Evolutionary conservation across 2,113 vertebrate genomes (phyloP), one percentile per base, ranked within the genome.

Genomic region (Pheucticus melanocephalus): DNA sequence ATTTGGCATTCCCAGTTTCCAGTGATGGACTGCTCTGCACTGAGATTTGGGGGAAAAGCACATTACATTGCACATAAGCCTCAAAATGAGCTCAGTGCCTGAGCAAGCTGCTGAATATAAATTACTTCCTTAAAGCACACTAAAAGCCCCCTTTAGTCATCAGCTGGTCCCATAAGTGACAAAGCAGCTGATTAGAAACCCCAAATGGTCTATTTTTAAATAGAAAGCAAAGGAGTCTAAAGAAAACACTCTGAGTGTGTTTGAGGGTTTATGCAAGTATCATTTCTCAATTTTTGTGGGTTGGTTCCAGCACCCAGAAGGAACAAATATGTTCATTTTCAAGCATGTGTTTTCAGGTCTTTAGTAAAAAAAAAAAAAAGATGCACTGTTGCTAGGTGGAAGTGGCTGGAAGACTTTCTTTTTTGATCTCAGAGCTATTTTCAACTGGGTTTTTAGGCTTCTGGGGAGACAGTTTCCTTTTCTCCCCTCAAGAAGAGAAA

Each of bases 301-400:
- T 16, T 92, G 72, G 50, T 95, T 96, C 86, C 83, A 94, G 64
- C 25, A 63, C 35, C 35, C 92, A 93, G 83, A 94, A 96, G 88
- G 88, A 93, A 94, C 42, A 95, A 92, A 94, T 68, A 92, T 23
- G 80, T 78, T 96, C 86, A 60, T 81, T 95, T 94, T 73, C 0
- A 0, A 96, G 82, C 50, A 44, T 60, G 80, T 86, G 68, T 94
- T 92, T 94, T 93, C 88, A 94, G 82, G 82, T 83, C 79, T 21
- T 82, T 56, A 8, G 1, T 65, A 6, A 21, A 24, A 35, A 50
- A 30, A 42, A 27, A 45, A n/a, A 50, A 40, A 35, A 44, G 1
- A 90, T 57, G 61, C 42, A 45, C 90, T 96, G 96, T 97, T 97
- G 96, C 95, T 97, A 97, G 92, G 95, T 96, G 77, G 91, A 96